Conservation (phyloP, 2,888 invertebrate species). For the Diarsia mendica region DNA sequence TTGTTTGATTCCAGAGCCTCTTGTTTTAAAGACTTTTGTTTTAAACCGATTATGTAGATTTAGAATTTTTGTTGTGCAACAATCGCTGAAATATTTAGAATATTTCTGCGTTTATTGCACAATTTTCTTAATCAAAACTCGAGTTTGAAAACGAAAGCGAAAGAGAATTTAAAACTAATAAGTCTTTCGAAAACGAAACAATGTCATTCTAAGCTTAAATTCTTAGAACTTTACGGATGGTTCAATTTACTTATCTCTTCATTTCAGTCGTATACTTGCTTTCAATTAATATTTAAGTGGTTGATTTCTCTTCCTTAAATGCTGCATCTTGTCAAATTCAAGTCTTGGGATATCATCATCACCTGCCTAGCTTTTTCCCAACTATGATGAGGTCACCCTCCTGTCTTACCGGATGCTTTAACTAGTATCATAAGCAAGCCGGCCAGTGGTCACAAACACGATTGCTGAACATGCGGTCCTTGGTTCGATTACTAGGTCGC, state of each 20-base stretch:
- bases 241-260: not conserved
- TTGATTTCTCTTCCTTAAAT: not conserved
- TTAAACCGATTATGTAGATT: constrained; percentile 8
- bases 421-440: not conserved
- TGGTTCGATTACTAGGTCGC: too few relatives aligned
- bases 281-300: not conserved
- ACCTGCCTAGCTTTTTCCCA: not conserved
- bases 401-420: not conserved
- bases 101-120: not conserved
- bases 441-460: not conserved
- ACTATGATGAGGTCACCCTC: not conserved
- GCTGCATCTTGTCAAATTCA: not conserved
- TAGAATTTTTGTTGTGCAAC: not conserved
- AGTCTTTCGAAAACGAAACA: too few relatives aligned
- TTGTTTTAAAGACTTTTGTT: not conserved
- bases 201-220: not conserved
- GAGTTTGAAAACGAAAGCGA: not conserved
- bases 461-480: not conserved
- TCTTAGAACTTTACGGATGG: not conserved
- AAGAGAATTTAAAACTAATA: not conserved
- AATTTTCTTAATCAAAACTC: too few relatives aligned
- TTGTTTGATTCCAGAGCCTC: not conserved
- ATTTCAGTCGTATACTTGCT: not conserved
- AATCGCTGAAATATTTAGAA: too few relatives aligned
- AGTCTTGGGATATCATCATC: not conserved